Conservation (phyloP, 2,888 invertebrate species). For the Pristionchus entomophagus region DNA sequence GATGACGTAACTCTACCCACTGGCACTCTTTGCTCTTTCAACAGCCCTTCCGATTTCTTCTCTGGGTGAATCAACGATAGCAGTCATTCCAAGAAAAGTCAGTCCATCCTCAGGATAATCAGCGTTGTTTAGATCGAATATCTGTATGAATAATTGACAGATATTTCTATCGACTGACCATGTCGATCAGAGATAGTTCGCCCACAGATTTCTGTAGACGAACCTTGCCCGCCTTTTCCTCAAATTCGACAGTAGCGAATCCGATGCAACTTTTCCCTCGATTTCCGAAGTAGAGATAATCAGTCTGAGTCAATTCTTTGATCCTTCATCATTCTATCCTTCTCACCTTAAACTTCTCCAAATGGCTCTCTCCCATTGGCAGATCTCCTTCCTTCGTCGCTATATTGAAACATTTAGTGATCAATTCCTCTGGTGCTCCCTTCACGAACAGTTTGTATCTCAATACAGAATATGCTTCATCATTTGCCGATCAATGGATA, state of each 20-base stretch:
- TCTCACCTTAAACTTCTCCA: slow-evolving; percentile 48
- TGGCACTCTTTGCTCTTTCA: slow-evolving; percentile 49
- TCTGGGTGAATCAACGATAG: slow-evolving; percentile 29
- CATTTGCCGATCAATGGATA: slow-evolving; percentile 1
- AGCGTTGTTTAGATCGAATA: slow-evolving; percentile 35
- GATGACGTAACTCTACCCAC: not conserved
- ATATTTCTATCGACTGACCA: not conserved
- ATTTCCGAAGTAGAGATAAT: slow-evolving; percentile 53
- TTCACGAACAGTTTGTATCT: slow-evolving; percentile 54
- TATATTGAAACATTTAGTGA: slow-evolving; percentile 50
- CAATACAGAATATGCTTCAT: not conserved
- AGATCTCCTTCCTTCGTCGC: slow-evolving; percentile 45
- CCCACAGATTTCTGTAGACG: no score
- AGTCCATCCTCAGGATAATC: slow-evolving; percentile 48
- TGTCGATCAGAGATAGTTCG: no score
- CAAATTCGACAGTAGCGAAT: slow-evolving; percentile 60
- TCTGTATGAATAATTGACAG: not conserved
- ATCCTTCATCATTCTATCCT: not conserved
- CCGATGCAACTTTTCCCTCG: slow-evolving; percentile 59
- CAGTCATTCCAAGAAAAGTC: slow-evolving; percentile 50
- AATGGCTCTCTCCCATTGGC: slow-evolving; percentile 34
- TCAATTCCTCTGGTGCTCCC: slow-evolving; percentile 55
- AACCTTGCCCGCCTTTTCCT: slow-evolving; percentile 52
- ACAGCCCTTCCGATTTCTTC: slow-evolving; percentile 45
- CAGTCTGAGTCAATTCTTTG: slow-evolving; percentile 48